Base-by-base conservation (phyloP, 2,113 vertebrate genomes). In the Bujurquina vittata region DNA sequence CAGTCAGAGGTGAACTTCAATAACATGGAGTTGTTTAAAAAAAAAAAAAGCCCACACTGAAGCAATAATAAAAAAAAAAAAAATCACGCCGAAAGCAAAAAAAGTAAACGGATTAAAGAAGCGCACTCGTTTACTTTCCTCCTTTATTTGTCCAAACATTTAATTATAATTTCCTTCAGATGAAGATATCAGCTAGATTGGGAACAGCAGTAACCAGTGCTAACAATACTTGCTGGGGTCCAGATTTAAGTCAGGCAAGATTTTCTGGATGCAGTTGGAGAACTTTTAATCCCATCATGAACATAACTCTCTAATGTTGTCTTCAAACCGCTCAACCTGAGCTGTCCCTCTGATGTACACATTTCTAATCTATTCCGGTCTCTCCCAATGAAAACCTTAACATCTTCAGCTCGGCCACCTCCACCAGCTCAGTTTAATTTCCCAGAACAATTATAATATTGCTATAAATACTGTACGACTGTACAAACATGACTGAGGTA, bases 111-210 rank as follows among this genome's bases (percentile, higher is more conserved):
- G 37, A 80, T 84, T 49, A 65, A 81, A 84, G 74, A 3, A 0
- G 58, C 77, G 74, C 82, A 88, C 87, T 92, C 77, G 72, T 93
- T 88, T 86, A 87, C 88, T 59, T 79, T 69, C n/a, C 77, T 82
- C 69, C 14, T 52, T 72, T 67, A 80, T 67, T 4, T 9, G 9
- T 23, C 29, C 11, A 3, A 22, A 55, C 11, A 1, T n/a, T 31
- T 62, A 56, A 56, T 31, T 11, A 17, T 15, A 2, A 37, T 17
- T 22, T 85, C 37, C 55, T 58, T 78, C 8, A 57, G 43, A 9
- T 57, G 9, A 10, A 75, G 37, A 33, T 12, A 55, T 8, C 17
- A 52, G 35, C 29, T 29, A 52, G 9, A 67, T 29, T 31, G 33
- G 18, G 49, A 77, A 55, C 11, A 73, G 31, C 80, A 46, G 35